Evolutionary conservation across 2,113 vertebrate species (phyloP).

Genomic region (Pomatorhinus ruficollis): DNA sequence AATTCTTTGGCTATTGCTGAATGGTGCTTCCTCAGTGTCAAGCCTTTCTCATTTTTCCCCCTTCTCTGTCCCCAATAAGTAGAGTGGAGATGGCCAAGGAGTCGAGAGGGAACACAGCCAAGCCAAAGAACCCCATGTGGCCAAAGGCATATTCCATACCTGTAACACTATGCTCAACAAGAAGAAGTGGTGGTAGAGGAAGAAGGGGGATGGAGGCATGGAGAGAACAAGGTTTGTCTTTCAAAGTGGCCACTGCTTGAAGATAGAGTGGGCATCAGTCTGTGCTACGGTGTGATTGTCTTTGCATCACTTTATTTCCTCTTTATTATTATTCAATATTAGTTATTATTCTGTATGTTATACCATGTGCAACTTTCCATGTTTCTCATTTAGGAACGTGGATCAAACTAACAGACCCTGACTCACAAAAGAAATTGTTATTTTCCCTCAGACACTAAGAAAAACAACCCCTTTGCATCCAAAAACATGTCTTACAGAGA

Average conservation of each 20-base stretch:
- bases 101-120: background rate
- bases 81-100: background rate
- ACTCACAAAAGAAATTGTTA: background rate
- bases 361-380: background rate
- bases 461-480: background rate
- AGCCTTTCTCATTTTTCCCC: fast-evolving
- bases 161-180: background rate
- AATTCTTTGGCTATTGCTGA: background rate
- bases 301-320: background rate
- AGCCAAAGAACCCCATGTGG: background rate
- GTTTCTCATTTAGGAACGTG: background rate
- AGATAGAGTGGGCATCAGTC: background rate
- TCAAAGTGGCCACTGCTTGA: background rate
- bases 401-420: background rate
- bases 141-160: background rate
- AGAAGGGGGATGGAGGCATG: background rate
- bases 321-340: background rate
- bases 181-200: background rate
- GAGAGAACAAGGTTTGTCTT: background rate
- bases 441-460: background rate
- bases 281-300: background rate
- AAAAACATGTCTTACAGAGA: background rate
- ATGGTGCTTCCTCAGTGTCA: background rate
- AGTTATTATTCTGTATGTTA: background rate
- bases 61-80: fast-evolving